These are phyloP conservation scores for Ficedula albicollis DNA, from an alignment of 2,797 vertebrate genomes.

Conservation along the genomic window DNA sequence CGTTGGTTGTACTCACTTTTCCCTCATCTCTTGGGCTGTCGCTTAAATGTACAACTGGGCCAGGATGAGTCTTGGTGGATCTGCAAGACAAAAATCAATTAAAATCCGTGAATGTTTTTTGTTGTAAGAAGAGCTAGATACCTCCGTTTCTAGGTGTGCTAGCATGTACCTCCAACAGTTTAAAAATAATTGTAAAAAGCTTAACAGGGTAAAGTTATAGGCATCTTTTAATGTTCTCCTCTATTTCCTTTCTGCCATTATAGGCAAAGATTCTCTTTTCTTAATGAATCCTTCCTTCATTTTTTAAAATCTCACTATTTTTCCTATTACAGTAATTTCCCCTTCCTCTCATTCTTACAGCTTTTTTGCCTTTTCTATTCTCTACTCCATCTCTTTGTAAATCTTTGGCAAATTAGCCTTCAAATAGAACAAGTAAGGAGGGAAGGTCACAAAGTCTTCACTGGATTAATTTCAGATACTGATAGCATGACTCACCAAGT, in stretches of 20 bases:
- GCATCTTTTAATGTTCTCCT: not conserved
- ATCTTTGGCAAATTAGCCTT: too few relatives aligned
- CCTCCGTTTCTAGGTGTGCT: not conserved
- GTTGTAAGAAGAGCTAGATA: not conserved
- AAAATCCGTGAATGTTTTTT: not conserved
- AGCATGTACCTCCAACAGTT: not conserved
- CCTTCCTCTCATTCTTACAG: not conserved
- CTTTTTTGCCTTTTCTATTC: not conserved
- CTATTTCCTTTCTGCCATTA: not conserved
- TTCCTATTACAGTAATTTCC: not conserved
- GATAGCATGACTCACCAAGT: not conserved
- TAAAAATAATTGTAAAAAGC: not conserved
- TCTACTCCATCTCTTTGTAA: not conserved
- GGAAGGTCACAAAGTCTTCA: too few relatives aligned
- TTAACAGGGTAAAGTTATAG: not conserved
- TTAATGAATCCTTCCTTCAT: not conserved
- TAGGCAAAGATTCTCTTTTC: not conserved
- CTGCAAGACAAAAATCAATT: conserved; percentile 77
- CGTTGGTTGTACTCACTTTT: conserved; percentile 84
- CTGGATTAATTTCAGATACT: not conserved
- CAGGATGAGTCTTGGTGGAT: conserved; percentile 96
- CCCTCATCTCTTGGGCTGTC: conserved; percentile 98
- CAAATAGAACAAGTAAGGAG: too few relatives aligned
- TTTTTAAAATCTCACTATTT: not conserved
- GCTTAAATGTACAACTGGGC: conserved; percentile 96